phyloP scores from a whole-genome alignment of 1,140 invertebrate genomes.

The Lordiphosa collinella region DNA sequence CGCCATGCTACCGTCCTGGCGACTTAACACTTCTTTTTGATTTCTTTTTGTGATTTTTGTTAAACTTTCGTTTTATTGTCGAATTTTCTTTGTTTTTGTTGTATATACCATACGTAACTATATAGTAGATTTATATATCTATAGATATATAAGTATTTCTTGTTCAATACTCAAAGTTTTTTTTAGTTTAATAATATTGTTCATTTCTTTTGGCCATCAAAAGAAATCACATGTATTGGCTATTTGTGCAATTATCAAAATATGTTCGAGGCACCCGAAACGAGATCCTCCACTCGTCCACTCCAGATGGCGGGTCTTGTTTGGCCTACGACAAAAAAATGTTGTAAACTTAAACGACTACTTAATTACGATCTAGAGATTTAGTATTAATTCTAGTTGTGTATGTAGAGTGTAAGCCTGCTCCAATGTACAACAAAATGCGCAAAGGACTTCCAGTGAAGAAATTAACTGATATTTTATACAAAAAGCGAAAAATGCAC shows the following conservation, averaged over 20 bases:
- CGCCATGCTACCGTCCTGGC: neutral
- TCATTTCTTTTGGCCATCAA: constrained; percentile 36
- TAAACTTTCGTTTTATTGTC: constrained; percentile 38
- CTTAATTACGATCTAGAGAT: constrained; percentile 58
- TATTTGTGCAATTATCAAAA: constrained; percentile 72
- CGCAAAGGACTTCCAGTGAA: constrained; percentile 77
- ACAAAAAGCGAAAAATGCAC: constrained; percentile 17
- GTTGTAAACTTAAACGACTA: constrained; percentile 67
- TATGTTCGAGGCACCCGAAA: constrained; percentile 26
- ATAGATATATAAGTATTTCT: constrained; percentile 34
- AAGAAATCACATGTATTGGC: constrained; percentile 62
- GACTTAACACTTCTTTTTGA: constrained; percentile 18
- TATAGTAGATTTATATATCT: too few relatives aligned
- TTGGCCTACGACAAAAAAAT: constrained; percentile 27
- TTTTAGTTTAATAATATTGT: constrained; percentile 50
- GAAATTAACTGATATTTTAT: constrained; percentile 60
- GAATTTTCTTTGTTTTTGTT: constrained; percentile 38
- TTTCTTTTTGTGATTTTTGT: constrained; percentile 63
- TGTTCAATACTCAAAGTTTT: constrained; percentile 65
- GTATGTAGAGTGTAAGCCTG: constrained; percentile 19
- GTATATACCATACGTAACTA: constrained; percentile 5
- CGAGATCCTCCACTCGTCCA: neutral
- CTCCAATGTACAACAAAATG: constrained; percentile 52
- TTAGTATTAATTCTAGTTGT: constrained; percentile 16
- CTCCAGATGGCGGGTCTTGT: neutral